phyloP scores from a whole-genome alignment of 2,888 invertebrate genomes.

The Diaphora mendica region DNA sequence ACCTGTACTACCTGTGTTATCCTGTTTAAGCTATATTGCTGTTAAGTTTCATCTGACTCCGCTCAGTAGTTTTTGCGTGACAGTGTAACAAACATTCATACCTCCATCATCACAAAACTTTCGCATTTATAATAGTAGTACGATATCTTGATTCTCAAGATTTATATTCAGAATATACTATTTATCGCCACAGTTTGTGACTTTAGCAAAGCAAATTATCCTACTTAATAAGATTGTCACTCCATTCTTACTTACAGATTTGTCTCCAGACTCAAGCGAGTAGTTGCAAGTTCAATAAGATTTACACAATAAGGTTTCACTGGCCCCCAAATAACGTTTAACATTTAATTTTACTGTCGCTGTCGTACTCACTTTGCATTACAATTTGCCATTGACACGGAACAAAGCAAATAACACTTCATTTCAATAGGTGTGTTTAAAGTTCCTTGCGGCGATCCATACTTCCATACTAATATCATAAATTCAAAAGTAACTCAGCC shows the following conservation, averaged over 20 bases:
- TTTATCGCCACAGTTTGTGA: background rate
- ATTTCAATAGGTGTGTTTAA: background rate
- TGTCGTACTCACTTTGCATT: background rate
- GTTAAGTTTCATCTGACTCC: too few relatives aligned
- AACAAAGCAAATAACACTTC: background rate
- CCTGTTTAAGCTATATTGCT: too few relatives aligned
- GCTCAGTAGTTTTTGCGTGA: too few relatives aligned
- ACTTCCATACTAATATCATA: too few relatives aligned
- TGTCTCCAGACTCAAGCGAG: background rate
- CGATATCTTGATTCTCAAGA: too few relatives aligned
- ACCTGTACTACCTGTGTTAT: too few relatives aligned
- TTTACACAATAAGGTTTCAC: too few relatives aligned
- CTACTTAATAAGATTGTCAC: background rate
- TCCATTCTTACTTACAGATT: background rate
- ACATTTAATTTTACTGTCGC: background rate
- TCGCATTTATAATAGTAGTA: too few relatives aligned
- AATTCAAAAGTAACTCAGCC: too few relatives aligned
- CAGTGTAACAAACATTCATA: too few relatives aligned
- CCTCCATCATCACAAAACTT: too few relatives aligned
- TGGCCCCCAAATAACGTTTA: background rate
- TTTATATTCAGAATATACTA: too few relatives aligned
- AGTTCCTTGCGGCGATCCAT: background rate
- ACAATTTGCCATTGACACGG: background rate
- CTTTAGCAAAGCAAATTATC: background rate
- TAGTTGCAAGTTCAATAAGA: background rate